phyloP scores from a whole-genome alignment of 2,888 invertebrate species.

The Acronicta psi region DNA sequence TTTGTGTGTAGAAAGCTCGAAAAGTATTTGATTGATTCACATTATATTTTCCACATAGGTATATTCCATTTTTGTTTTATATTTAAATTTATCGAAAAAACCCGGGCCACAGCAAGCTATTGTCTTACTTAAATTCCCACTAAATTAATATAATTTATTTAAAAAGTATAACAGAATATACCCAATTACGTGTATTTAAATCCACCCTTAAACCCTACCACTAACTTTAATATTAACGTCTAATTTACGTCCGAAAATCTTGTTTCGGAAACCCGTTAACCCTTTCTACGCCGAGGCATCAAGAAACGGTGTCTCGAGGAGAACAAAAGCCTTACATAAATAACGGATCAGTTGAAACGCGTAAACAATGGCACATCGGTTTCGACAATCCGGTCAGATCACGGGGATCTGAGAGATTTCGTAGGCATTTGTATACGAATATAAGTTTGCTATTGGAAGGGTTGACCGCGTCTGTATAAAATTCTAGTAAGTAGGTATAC shows the following conservation, averaged over 20 bases:
- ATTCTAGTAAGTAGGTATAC: not conserved
- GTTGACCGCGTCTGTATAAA: conserved; percentile 25
- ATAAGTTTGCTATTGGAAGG: conserved; percentile 36
- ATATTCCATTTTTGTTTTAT: no score
- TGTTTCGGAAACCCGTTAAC: conserved; percentile 62
- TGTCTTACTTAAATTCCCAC: no score
- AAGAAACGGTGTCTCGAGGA: conserved; percentile 62
- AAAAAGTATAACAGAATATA: not conserved
- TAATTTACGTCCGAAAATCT: conserved; percentile 34
- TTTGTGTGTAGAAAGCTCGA: no score
- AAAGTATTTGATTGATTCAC: no score
- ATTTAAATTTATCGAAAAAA: no score
- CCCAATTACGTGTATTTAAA: conserved; percentile 14
- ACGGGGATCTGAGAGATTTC: conserved; percentile 42
- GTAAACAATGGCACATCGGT: conserved; percentile 81
- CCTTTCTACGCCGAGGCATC: conserved; percentile 70
- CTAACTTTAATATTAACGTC: conserved; percentile 18
- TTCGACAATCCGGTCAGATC: conserved; percentile 76
- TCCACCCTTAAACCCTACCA: conserved; percentile 7
- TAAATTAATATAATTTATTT: no score
- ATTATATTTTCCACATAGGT: no score
- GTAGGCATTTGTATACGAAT: conserved; percentile 27
- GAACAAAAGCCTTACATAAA: conserved; percentile 82
- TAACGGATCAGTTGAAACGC: conserved; percentile 83
- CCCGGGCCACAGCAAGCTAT: no score